Evolutionary conservation across 2,113 vertebrate species (phyloP).

Genomic region (Ptyas mucosa): DNA sequence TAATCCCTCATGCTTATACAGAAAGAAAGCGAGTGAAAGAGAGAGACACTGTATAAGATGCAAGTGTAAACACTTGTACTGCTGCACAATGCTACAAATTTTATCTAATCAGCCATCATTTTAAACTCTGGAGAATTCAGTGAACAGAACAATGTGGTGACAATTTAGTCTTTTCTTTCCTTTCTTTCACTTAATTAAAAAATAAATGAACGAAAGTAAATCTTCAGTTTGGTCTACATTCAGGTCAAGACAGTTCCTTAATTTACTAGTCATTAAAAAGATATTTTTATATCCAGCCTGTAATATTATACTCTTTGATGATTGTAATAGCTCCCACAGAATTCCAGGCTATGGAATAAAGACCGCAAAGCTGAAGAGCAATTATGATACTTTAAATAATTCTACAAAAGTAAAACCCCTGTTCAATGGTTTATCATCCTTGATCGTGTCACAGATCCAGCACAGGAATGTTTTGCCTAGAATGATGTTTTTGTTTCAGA

Average conservation of each 20-base stretch:
- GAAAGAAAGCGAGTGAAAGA: not conserved
- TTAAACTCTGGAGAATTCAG: conserved; percentile 69
- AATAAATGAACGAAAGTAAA: not conserved
- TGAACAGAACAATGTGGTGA: conserved; percentile 73
- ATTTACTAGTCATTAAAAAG: conserved; percentile 86
- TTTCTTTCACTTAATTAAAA: conserved; percentile 33
- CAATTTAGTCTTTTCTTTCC: conserved; percentile 66
- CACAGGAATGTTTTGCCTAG: not conserved
- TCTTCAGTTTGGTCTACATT: conserved; percentile 78
- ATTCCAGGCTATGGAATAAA: conserved; percentile 80
- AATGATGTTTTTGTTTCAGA: not conserved
- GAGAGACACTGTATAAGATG: conserved; percentile 25
- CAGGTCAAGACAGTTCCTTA: conserved; percentile 82
- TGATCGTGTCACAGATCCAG: conserved; percentile 78
- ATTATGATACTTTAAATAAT: conserved; percentile 95
- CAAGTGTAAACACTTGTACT: conserved; percentile 55
- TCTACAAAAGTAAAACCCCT: conserved; percentile 86
- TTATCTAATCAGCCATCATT: conserved; percentile 71
- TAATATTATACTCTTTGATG: conserved; percentile 84
- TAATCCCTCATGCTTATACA: conserved; percentile 16
- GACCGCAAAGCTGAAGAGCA: conserved; percentile 77
- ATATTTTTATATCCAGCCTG: conserved; percentile 84
- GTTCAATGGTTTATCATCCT: conserved; percentile 86
- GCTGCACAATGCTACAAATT: conserved; percentile 62
- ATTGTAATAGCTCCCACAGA: conserved; percentile 86